These are phyloP conservation scores for Zaprionus gabonicus DNA, from an alignment of 1,140 invertebrate species.

Conservation along the genomic window DNA sequence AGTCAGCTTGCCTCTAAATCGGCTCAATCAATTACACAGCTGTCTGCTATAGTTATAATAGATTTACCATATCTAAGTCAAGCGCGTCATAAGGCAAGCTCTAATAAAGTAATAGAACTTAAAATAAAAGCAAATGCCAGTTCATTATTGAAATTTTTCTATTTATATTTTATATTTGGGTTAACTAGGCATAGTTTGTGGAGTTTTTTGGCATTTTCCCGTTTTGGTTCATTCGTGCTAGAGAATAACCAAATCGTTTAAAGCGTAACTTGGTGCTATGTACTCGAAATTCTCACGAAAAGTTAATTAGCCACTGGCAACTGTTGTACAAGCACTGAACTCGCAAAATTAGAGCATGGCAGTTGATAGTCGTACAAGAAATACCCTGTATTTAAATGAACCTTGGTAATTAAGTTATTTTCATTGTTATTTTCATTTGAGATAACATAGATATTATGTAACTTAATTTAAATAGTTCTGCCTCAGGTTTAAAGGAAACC, in stretches of 20 bases:
- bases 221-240: neutral
- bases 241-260: neutral
- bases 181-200: neutral
- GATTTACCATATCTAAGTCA: neutral
- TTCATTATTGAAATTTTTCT: neutral
- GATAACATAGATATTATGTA: neutral
- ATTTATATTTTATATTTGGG: neutral
- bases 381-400: neutral
- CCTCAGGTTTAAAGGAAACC: neutral
- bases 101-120: neutral
- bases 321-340: neutral
- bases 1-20: neutral
- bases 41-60: neutral
- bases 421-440: neutral
- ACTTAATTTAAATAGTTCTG: neutral
- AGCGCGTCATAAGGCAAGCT: neutral
- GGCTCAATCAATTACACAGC: neutral
- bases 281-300: neutral
- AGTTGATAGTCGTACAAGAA: neutral
- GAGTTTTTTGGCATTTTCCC: neutral
- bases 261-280: neutral
- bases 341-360: neutral
- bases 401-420: neutral
- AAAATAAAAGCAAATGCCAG: neutral
- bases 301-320: neutral